Percentiles rank a stretch among this genome's conserved stretches.
These are phyloP conservation scores for Papilio helenus DNA, from an alignment of 1,140 invertebrate species.

Conservation along the genomic window DNA sequence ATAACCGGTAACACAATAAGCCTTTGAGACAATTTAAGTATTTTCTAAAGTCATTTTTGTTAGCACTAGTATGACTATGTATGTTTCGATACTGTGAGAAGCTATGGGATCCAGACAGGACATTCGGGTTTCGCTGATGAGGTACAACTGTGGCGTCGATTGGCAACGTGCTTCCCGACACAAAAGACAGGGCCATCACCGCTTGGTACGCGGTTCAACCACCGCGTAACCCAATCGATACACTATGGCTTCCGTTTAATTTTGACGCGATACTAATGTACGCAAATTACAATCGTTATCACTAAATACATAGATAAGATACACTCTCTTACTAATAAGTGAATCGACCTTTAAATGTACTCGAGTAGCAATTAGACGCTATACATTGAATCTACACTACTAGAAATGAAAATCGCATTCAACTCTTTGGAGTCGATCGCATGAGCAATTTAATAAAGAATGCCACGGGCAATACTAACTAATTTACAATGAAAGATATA, in stretches of 20 bases:
- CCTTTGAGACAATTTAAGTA: slow-evolving; percentile 32
- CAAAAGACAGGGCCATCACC: slow-evolving; percentile 79
- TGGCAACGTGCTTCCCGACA: slow-evolving; percentile 71
- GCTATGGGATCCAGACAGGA: slow-evolving; percentile 42
- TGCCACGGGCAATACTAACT: slow-evolving; percentile 15
- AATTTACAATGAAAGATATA: neutral
- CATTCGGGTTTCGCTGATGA: slow-evolving; percentile 64
- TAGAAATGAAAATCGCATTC: neutral
- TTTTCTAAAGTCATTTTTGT: slow-evolving; percentile 44
- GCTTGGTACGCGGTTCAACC: slow-evolving; percentile 71
- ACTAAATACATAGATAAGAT: slow-evolving; percentile 10
- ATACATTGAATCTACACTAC: neutral
- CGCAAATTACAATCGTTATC: neutral
- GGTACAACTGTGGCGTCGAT: slow-evolving; percentile 69
- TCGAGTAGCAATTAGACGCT: neutral
- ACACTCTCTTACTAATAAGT: slow-evolving; percentile 7
- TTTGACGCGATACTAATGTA: slow-evolving; percentile 49
- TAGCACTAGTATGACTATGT: neutral
- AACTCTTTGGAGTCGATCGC: neutral
- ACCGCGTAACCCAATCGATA: slow-evolving; percentile 68
- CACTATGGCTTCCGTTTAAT: slow-evolving; percentile 53
- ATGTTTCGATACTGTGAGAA: slow-evolving; percentile 8
- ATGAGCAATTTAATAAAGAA: slow-evolving; percentile 17
- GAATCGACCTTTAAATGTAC: slow-evolving; percentile 5
- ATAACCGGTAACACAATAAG: neutral